These are phyloP conservation scores for Chrysomela aeneicollis DNA, from an alignment of 2,888 invertebrate genomes.

Conservation along the genomic window DNA sequence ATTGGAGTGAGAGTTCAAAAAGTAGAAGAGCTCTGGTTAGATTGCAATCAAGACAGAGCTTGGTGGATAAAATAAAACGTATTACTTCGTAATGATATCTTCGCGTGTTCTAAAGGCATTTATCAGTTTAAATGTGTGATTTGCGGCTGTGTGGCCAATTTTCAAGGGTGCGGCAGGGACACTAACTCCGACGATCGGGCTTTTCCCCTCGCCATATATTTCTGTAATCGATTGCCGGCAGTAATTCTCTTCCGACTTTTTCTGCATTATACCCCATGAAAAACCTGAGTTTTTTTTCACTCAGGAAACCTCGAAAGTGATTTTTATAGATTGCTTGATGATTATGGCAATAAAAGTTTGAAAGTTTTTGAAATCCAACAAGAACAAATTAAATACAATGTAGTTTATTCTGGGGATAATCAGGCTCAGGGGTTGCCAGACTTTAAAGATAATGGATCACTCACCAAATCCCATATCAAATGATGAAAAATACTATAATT, in stretches of 20 bases:
- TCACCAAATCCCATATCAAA: no score
- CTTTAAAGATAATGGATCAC: no score
- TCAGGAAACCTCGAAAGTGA: neutral
- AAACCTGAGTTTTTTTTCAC: neutral
- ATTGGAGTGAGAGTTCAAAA: neutral
- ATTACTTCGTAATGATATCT: constrained; percentile 11
- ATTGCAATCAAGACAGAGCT: neutral
- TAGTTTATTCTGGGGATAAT: no score
- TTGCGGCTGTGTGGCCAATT: constrained; percentile 18
- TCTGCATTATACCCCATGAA: neutral
- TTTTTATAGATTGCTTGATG: neutral
- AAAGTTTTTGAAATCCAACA: no score
- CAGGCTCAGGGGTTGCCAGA: no score
- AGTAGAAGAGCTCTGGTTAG: neutral
- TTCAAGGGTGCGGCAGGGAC: constrained; percentile 12
- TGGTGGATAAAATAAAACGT: neutral
- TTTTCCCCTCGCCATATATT: constrained; percentile 2
- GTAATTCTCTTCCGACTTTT: neutral
- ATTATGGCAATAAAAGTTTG: no score
- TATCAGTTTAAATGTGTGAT: constrained; percentile 13
- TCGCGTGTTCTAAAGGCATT: constrained; percentile 10
- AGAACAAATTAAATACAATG: no score
- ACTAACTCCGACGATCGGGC: constrained; percentile 7
- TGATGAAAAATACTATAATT: no score
- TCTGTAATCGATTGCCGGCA: constrained; percentile 3